Evolutionary conservation across 2,888 invertebrate species (phyloP).

Genomic region (Muscina levida): DNA sequence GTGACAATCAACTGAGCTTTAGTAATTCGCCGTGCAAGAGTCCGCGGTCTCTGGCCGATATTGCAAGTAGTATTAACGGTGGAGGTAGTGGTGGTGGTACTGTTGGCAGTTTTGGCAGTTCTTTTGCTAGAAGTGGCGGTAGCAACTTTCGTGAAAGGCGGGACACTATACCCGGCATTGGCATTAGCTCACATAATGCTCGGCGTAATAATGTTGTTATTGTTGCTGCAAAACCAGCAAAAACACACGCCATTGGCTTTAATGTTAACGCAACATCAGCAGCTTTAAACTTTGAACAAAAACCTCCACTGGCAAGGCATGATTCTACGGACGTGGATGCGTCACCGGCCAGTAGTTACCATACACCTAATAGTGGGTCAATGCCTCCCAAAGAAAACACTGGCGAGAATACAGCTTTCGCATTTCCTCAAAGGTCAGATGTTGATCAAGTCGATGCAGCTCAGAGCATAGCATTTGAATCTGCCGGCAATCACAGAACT

Average conservation of each 20-base stretch:
- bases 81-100: constrained; percentile 47
- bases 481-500: not conserved
- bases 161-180: constrained; percentile 50
- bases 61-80: constrained; percentile 64
- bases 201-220: constrained; percentile 66
- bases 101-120: constrained; percentile 36
- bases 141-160: constrained; percentile 54
- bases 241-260: constrained; percentile 74
- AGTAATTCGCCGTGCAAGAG: constrained; percentile 76
- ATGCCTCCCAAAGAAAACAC: not conserved
- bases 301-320: constrained; percentile 36
- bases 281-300: not conserved
- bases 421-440: constrained; percentile 56
- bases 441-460: not conserved
- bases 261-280: constrained; percentile 66
- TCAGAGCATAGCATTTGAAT: constrained; percentile 9
- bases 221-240: constrained; percentile 74
- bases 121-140: constrained; percentile 42
- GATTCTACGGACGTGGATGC: constrained; percentile 45
- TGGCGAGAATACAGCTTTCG: constrained; percentile 37
- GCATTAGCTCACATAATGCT: constrained; percentile 39
- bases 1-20: constrained; percentile 77
- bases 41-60: constrained; percentile 70
- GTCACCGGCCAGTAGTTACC: constrained; percentile 59
- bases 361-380: constrained; percentile 42